phyloP scores from a whole-genome alignment of 2,888 invertebrate genomes.

The Acanthosepion lycidas region DNA sequence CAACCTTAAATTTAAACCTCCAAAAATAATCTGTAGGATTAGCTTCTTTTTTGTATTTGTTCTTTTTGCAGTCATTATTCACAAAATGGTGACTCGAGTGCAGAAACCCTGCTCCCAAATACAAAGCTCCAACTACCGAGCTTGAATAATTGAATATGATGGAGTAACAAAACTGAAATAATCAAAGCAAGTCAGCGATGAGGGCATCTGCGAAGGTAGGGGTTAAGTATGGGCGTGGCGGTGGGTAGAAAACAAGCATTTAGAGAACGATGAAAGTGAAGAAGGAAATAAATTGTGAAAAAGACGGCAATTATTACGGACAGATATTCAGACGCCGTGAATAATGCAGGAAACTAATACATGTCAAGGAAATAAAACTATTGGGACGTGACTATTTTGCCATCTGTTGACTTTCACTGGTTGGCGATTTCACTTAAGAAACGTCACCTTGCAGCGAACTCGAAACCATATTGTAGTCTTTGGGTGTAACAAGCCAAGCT shows the following conservation, averaged over 20 bases:
- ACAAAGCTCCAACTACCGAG: neutral
- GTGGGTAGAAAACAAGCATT: neutral
- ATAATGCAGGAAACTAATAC: neutral
- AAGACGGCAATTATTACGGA: neutral
- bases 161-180: constrained; percentile 8
- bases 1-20: neutral
- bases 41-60: neutral
- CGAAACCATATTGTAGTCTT: too few species aligned
- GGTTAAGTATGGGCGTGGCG: neutral
- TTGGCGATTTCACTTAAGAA: too few species aligned
- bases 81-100: too few species aligned
- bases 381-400: neutral
- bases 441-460: too few species aligned
- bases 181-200: neutral
- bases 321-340: neutral
- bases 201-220: constrained; percentile 14
- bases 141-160: neutral
- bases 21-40: neutral
- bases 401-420: neutral
- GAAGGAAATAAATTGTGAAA: neutral
- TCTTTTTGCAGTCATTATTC: too few species aligned
- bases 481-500: too few species aligned
- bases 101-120: neutral
- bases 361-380: neutral
- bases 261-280: neutral